Base-by-base conservation (phyloP, 2,888 invertebrate genomes). In the Synanthedon formicaeformis region DNA sequence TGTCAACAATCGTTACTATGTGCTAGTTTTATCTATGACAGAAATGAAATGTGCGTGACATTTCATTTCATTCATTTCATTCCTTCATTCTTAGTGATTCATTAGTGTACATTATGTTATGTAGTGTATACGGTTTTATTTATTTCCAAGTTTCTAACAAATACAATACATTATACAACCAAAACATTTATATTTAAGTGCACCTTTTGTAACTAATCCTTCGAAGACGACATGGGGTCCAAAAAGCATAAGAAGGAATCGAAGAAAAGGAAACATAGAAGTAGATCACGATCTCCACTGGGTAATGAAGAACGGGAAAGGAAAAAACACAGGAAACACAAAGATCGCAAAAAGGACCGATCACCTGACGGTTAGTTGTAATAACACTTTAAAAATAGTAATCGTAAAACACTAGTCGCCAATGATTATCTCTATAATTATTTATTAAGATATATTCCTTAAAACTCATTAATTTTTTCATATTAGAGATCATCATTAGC, bases 191-290 rank as follows among this genome's bases (percentile, higher is more conserved):
- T 5, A 23, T 5, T 23, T 23, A 23, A 23, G 34, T 34, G 34
- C 34, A 34, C 34, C 34, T 34, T 8, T 34, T 10, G 12, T 45
- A 45, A 13, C 14, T 45, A 14, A 11, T 4, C n/a, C 45, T 13
- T 45, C n/a, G 14, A 2, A n/a, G 18, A 49, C 54, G 68, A 53
- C 61, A 92, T 92, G 92, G 92, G 92, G 64, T 92, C 93, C 18
- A 92, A 92, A 75, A 92, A 92, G 69, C 92, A 92, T 65, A 92
- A 92, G 71, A 90, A 91, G 66, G 91, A 91, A 45, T 83, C 89
- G 3, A 91, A 91, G 71, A 93, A 93, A 80, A 89, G 91, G 73
- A 91, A 91, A 69, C 92, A 92, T 55, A 76, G 78, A 66, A 85
- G 85, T 74, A 87, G 90, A 50, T 90, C 91, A 18, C 87, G 89